Base-by-base conservation (phyloP, 2,797 vertebrate species). In the Apogon talboti region DNA sequence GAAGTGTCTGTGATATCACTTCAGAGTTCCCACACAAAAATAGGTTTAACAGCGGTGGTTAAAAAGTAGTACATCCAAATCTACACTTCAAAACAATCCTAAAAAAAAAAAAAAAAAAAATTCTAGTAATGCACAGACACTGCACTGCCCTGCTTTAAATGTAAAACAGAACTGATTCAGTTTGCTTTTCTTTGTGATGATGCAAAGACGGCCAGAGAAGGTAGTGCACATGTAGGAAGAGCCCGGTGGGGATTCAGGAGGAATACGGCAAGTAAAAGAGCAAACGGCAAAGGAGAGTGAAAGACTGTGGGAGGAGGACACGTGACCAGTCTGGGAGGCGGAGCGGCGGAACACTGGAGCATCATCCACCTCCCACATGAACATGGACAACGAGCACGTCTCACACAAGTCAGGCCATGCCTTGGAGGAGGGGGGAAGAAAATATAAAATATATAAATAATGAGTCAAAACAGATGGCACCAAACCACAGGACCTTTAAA, bases 371-470 rank as follows among this genome's bases (percentile, higher is more conserved):
- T 73, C 82, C 81, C 63, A 81, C 79, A 54, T 68, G 28, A 70
- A 70, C 33, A 58, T 2, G 42, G 49, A 77, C 52, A 68, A 64
- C 21, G 12, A 81, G 54, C 55, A 35, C 3, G 53, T 76, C 66
- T 79, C 62, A 44, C 68, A 71, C 63, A 67, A 83, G 72, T 78
- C 62, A 51, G 71, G 63, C 76, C 62, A 69, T 51, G 68, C 49
- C 63, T 69, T 51, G 30, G 64, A 76, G 68, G 45, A 67, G 40
- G 71, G 52, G 38, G 45, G 69, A 71, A 74, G 55, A 77, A 77
- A 72, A 82, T 58, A 53, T 71, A 43, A 86, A 79, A 83, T 84
- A 89, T 83, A 89, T 89, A 91, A 93, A 91, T 90, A 90, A 89
- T 73, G 49, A 80, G 43, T 75, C 47, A 85, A 92, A 90, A 77